Evolutionary conservation across 1,140 invertebrate genomes (phyloP).

Genomic region (Prorops nasuta): DNA sequence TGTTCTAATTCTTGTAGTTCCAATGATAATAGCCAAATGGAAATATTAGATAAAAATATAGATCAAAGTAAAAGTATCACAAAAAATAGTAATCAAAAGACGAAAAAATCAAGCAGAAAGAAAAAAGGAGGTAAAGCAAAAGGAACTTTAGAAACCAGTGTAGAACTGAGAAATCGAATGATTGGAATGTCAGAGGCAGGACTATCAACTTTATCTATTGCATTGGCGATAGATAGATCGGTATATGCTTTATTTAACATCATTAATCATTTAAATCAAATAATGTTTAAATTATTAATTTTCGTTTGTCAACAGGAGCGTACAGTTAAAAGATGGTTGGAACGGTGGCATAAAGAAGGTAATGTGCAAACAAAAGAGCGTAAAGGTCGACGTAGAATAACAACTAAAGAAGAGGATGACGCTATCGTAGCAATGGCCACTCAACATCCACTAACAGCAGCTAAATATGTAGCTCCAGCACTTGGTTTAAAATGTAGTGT

Average conservation of each 20-base stretch:
- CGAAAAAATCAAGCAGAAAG: conserved; percentile 18
- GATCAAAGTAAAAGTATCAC: conserved; percentile 18
- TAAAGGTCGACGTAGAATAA: conserved; percentile 50
- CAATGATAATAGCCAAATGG: conserved; percentile 34
- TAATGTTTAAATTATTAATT: conserved; percentile 11
- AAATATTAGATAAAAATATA: too few species aligned
- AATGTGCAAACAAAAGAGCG: conserved; percentile 54
- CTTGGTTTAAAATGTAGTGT: conserved; percentile 52
- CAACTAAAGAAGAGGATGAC: conserved; percentile 53
- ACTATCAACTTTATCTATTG: conserved; percentile 52
- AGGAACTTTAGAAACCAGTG: conserved; percentile 52
- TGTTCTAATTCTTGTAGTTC: conserved; percentile 34
- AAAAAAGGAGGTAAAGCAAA: conserved; percentile 54
- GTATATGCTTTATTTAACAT: conserved; percentile 25
- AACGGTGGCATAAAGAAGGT: conserved; percentile 53
- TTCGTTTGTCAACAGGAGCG: conserved; percentile 39
- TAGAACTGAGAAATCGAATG: conserved; percentile 54
- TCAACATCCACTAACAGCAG: conserved; percentile 50
- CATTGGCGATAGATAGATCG: conserved; percentile 53
- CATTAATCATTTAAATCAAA: not conserved
- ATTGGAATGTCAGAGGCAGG: conserved; percentile 56
- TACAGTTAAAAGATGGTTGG: conserved; percentile 53
- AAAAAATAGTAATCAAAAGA: conserved; percentile 12
- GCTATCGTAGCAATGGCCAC: conserved; percentile 53
- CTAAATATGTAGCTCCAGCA: conserved; percentile 51